Evolutionary conservation across 2,797 vertebrate genomes (phyloP), one percentile per base, ranked within the genome.

Genomic region (Cyclopterus lumpus): DNA sequence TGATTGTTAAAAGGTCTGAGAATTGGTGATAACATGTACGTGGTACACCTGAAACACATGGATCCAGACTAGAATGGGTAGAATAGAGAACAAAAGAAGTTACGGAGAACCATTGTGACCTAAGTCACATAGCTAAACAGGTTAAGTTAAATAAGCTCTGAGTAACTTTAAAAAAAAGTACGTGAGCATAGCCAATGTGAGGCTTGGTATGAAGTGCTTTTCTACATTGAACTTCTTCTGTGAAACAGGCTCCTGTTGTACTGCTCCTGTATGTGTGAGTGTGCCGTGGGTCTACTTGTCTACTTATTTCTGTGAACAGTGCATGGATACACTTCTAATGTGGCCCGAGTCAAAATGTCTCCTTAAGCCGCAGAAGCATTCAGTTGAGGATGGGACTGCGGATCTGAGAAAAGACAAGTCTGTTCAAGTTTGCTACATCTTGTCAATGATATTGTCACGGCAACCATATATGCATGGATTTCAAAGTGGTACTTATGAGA

Each of bases 21-120:
- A 28, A 32, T 22, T 63, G 0, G 14, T 65, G 2, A 18, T 4
- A 22, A 18, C 12, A 38, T 28, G 18, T 8, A 6, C 0, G 28
- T 34, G 15, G 4, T 65, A 97, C n/a, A n/a, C 97, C 97, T 95
- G 93, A 97, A 97, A 97, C 77, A 97, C 97, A 2, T 98, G 97
- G 46, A 97, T 94, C 97, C 97, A 98, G 38, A 40, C 38, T 40
- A 40, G 38, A 38, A 38, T 38, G 38, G 38, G 38, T 38, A 38
- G 38, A 38, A 38, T 10, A 38, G 36, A 36, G 9, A 36, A 44
- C 1, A 44, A 44, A 18, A 44, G 42, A 15, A 28, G 15, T 5
- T 20, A 40, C 6, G 34, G 15, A 28, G 38, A 62, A 42, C 18
- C 7, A n/a, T 16, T 62, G 15, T 44, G 26, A 15, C 10, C 2